These are phyloP conservation scores for Esperia sulphurella DNA, from an alignment of 2,888 invertebrate species.

Conservation along the genomic window DNA sequence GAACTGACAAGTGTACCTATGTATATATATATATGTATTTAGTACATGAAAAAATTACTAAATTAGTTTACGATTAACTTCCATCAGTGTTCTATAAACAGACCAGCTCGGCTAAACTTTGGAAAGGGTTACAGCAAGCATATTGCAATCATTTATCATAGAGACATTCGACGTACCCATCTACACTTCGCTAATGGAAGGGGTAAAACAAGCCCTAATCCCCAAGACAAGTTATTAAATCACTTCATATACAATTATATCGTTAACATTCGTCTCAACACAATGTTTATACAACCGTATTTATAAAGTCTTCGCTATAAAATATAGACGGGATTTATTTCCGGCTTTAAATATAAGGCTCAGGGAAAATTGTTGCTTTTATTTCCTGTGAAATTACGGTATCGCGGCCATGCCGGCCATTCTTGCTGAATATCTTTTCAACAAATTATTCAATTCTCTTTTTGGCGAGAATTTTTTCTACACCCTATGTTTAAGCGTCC, in stretches of 20 bases:
- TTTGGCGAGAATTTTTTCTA: slow-evolving; percentile 21
- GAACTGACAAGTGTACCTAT: too few relatives aligned
- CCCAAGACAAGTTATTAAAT: background rate
- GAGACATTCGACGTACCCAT: background rate
- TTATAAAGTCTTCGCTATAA: slow-evolving; percentile 13
- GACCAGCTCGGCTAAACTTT: background rate
- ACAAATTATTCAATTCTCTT: slow-evolving; percentile 45
- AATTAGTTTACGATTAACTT: too few relatives aligned
- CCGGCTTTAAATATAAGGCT: slow-evolving; percentile 38
- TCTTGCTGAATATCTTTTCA: slow-evolving; percentile 38
- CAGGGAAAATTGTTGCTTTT: slow-evolving; percentile 41
- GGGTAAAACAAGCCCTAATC: too few relatives aligned
- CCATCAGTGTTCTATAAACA: too few relatives aligned
- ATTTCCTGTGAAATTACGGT: slow-evolving; percentile 44
- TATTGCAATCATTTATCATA: background rate
- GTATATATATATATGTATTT: too few relatives aligned
- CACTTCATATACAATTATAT: background rate
- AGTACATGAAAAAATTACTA: too few relatives aligned
- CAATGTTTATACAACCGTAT: slow-evolving; percentile 1
- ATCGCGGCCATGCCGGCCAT: slow-evolving; percentile 31
- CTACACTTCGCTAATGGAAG: background rate
- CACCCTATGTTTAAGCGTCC: background rate
- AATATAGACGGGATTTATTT: slow-evolving; percentile 33
- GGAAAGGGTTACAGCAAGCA: background rate
- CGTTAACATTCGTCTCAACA: background rate